Base-by-base conservation (phyloP, 2,797 vertebrate genomes). In the Acropternis orthonyx region DNA sequence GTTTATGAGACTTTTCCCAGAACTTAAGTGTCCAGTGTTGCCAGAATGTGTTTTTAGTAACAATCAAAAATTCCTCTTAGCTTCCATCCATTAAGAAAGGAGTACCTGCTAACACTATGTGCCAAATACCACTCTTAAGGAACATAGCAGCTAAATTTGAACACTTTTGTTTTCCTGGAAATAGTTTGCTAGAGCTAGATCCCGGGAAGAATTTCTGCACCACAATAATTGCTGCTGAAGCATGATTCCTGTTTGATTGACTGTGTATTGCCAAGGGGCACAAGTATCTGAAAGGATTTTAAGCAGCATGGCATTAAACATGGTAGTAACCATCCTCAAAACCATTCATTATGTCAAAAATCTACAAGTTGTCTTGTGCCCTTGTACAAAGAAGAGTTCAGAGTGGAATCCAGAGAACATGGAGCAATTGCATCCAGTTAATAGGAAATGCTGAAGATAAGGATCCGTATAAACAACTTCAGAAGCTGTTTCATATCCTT, bases 251-350 rank as follows among this genome's bases (percentile, higher is more conserved):
- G 30, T 81, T 75, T 46, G 37, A 24, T 14, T 56, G n/a, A 1
- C 4, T 14, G 3, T 23, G 8, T 22, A 8, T 20, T 28, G 66
- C 34, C 44, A n/a, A 43, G 41, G 21, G 52, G 26, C 5, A 0
- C 30, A 62, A 1, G 0, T 9, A 8, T 7, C 34, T 32, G 24
- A 51, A 36, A 30, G 44, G n/a, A 26, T 16, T 37, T 73, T 69
- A 17, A 75, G 26, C 24, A 72, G 32, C 0, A 0, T 14, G 30
- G 28, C 24, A 6, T 44, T 85, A 48, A 85, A 12, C 7, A 0
- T 30, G 20, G 27, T 5, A 62, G 34, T 8, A 20, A n/a, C 36
- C 39, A 12, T 11, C 5, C 48, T 51, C 12, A 32, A 75, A 78
- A 15, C 5, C 37, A 68, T 22, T n/a, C 10, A 4, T 34, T 11